A percentile compares a stretch with the other conserved stretches of the same genome.
phyloP scores from a whole-genome alignment of 2,888 invertebrate species.

The Drosophila cyrtoloma region DNA sequence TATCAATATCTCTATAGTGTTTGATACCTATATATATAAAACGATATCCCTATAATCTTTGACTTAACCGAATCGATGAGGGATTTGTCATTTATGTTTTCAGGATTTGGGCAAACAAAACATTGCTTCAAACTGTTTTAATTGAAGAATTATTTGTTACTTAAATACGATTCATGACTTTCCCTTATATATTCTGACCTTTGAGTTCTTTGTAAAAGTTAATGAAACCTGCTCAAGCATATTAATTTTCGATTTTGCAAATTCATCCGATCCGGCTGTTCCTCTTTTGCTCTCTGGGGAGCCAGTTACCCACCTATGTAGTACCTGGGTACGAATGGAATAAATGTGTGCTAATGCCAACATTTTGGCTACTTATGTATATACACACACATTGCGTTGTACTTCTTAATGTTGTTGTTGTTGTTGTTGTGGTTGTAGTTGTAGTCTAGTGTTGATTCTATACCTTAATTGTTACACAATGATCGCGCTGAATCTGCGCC shows the following conservation, averaged over 20 bases:
- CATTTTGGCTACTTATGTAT: constrained; percentile 25
- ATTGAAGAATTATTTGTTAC: neutral
- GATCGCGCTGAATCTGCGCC: constrained; percentile 76
- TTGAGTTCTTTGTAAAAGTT: neutral
- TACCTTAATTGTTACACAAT: constrained; percentile 80
- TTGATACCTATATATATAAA: neutral
- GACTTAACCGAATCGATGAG: neutral
- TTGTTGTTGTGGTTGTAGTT: constrained; percentile 28
- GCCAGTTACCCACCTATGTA: constrained; percentile 10
- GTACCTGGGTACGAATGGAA: neutral
- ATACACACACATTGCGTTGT: constrained; percentile 8
- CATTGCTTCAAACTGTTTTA: neutral
- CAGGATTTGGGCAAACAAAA: neutral
- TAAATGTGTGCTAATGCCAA: constrained; percentile 2
- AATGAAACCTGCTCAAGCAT: constrained; percentile 37
- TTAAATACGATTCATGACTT: neutral
- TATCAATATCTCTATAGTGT: neutral
- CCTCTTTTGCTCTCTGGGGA: constrained; percentile 35
- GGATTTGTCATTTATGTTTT: neutral
- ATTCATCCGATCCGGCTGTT: constrained; percentile 38
- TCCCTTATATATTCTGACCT: neutral
- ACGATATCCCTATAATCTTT: neutral
- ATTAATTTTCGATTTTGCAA: constrained; percentile 49
- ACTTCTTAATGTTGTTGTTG: constrained; percentile 6
- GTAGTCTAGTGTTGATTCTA: constrained; percentile 65